Conservation (phyloP, 2,113 vertebrate genomes). For the Phylloscopus trochilus region DNA sequence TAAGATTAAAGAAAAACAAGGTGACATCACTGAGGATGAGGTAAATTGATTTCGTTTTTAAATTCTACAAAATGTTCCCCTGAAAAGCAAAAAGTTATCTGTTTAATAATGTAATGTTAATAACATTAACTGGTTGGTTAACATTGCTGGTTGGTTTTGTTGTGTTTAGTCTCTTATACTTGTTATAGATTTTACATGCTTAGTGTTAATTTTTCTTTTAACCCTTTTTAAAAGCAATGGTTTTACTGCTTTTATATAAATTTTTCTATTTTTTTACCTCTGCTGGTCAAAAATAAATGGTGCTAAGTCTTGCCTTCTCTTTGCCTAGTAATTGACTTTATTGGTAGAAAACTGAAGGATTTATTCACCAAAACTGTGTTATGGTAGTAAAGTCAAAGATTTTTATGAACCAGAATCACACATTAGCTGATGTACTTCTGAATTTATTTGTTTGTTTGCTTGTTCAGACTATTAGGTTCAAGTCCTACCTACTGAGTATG, state of each 20-base stretch:
- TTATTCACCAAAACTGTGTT: background rate
- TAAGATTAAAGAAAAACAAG: conserved; percentile 99
- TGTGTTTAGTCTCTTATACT: background rate
- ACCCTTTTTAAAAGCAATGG: background rate
- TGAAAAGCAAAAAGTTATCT: background rate
- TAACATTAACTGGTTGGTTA: background rate
- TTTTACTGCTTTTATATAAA: background rate
- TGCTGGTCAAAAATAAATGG: background rate
- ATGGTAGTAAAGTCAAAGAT: background rate
- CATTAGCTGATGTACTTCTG: background rate
- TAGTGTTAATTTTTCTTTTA: background rate
- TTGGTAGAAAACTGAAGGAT: background rate
- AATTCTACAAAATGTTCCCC: background rate
- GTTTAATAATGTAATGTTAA: background rate
- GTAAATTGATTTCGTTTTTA: conserved; percentile 65
- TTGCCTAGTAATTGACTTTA: background rate
- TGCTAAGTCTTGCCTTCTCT: background rate
- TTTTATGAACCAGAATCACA: background rate
- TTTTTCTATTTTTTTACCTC: background rate
- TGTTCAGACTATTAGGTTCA: conserved; percentile 91
- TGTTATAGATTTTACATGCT: background rate
- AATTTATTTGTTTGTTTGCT: background rate
- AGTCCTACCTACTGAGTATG: conserved; percentile 97
- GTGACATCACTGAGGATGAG: conserved; percentile 97
- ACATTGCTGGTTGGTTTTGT: background rate